These are phyloP conservation scores for Spheniscus humboldti DNA, from an alignment of 2,797 vertebrate species.

Conservation along the genomic window DNA sequence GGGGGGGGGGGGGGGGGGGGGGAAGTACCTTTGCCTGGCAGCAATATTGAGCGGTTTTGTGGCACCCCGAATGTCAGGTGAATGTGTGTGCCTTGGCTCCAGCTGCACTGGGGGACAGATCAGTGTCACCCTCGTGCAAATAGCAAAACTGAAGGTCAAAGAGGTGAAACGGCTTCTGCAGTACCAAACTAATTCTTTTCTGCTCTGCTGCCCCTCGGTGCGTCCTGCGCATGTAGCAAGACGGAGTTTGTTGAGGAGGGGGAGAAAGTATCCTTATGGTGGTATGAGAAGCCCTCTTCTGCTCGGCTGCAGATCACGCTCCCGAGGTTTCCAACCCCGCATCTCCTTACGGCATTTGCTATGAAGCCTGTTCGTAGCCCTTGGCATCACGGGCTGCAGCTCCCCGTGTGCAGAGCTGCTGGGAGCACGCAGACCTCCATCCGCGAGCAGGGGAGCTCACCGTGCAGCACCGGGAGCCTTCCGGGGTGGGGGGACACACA, in stretches of 20 bases:
- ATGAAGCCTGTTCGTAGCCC: accelerated
- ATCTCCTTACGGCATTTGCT: accelerated
- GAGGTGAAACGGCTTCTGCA: background rate
- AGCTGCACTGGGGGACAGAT: accelerated
- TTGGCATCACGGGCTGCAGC: background rate
- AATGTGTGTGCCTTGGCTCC: accelerated
- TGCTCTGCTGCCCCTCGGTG: background rate
- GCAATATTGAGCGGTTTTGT: background rate
- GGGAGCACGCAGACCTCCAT: accelerated
- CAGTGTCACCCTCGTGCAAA: accelerated
- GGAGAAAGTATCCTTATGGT: accelerated
- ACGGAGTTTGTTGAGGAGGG: background rate
- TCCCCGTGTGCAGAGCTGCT: accelerated
- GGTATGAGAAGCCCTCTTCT: background rate
- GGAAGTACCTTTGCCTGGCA: background rate
- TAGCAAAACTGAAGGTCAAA: background rate
- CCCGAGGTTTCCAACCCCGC: accelerated
- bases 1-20: background rate
- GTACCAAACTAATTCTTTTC: accelerated
- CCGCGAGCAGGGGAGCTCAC: accelerated
- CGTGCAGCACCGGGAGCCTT: too few relatives aligned
- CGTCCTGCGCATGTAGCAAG: accelerated
- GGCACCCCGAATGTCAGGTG: background rate
- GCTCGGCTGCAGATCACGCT: accelerated
- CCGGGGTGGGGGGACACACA: background rate